Evolutionary conservation across 2,888 invertebrate species (phyloP).

Genomic region (Cheilosia impressa): DNA sequence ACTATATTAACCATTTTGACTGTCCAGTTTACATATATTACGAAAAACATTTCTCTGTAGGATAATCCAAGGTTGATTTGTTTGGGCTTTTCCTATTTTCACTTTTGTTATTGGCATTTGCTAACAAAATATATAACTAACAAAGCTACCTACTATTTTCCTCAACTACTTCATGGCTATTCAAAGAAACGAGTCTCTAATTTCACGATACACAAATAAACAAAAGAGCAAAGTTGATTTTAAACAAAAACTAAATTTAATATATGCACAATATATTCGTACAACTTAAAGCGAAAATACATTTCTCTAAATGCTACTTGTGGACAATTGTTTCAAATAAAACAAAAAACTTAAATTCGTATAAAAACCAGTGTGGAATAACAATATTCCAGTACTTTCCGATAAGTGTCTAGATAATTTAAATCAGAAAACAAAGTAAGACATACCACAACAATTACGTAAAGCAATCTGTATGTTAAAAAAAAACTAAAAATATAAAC

Average conservation of each 20-base stretch:
- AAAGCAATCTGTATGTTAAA: conserved; percentile 50
- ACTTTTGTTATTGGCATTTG: background rate
- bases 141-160: conserved; percentile 34
- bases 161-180: conserved; percentile 17
- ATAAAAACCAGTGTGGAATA: conserved; percentile 23
- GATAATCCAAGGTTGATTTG: no score
- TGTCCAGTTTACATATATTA: no score
- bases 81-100: background rate
- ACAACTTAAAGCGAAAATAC: conserved; percentile 49
- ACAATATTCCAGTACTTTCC: conserved; percentile 41
- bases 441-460: conserved; percentile 21
- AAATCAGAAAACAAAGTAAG: conserved; percentile 36
- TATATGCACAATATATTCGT: conserved; percentile 69
- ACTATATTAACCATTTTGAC: no score
- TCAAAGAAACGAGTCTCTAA: conserved; percentile 9
- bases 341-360: conserved; percentile 4
- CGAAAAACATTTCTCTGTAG: no score
- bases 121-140: conserved; percentile 10
- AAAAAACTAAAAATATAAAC: conserved; percentile 37
- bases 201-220: conserved; percentile 33
- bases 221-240: conserved; percentile 16
- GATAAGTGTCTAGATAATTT: conserved; percentile 50
- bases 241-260: conserved; percentile 26
- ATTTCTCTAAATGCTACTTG: conserved; percentile 44
- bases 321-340: conserved; percentile 47